These are phyloP conservation scores for Limanda limanda DNA, from an alignment of 2,113 vertebrate genomes.

Conservation along the genomic window DNA sequence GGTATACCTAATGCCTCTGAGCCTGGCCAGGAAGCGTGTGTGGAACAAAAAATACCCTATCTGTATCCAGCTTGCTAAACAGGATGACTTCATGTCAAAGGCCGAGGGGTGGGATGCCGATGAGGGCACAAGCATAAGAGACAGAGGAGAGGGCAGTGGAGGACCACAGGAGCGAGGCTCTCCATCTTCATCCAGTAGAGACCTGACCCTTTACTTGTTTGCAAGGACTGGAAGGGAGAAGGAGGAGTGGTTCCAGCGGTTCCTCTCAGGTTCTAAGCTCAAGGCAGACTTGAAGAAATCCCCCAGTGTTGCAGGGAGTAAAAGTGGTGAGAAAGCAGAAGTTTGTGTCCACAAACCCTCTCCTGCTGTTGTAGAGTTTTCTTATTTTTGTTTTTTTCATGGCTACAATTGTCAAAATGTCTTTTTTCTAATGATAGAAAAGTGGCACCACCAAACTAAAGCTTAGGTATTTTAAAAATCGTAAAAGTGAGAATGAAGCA, in stretches of 20 bases:
- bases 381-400: not conserved
- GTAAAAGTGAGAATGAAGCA: not conserved
- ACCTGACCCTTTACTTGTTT: slow-evolving; percentile 92
- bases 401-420: not conserved
- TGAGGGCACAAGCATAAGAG: slow-evolving; percentile 80
- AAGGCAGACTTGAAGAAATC: slow-evolving; percentile 86
- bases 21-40: slow-evolving; percentile 92
- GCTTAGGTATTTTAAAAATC: not conserved
- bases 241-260: slow-evolving; percentile 95
- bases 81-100: slow-evolving; percentile 98
- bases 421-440: not conserved
- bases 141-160: slow-evolving; percentile 75
- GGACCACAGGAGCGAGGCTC: slow-evolving; percentile 80
- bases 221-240: slow-evolving; percentile 97
- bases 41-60: slow-evolving; percentile 99
- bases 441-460: not conserved
- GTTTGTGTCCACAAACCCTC: not conserved
- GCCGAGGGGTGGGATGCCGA: slow-evolving; percentile 79
- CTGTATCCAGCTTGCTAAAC: slow-evolving; percentile 92
- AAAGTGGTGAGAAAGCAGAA: slow-evolving; percentile 77
- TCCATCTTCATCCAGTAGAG: slow-evolving; percentile 51
- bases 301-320: slow-evolving; percentile 75
- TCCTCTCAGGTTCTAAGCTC: slow-evolving; percentile 89
- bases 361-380: not conserved
- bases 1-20: slow-evolving; percentile 92